Evolutionary conservation across 2,888 invertebrate species (phyloP).

Genomic region (Halictus ligatus): DNA sequence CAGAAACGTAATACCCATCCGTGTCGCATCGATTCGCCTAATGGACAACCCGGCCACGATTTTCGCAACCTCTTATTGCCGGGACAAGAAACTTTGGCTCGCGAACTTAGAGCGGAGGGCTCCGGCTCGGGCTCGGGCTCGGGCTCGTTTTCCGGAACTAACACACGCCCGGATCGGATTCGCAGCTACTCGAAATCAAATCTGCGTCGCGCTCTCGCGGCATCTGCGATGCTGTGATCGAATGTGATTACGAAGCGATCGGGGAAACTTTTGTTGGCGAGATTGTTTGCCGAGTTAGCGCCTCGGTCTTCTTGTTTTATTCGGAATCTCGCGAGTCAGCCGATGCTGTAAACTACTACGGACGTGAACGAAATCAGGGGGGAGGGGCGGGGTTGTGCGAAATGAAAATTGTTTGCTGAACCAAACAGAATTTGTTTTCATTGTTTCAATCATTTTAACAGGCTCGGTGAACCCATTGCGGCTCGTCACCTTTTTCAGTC

Average conservation of each 20-base stretch:
- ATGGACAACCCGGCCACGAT: slow-evolving; percentile 7
- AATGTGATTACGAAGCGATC: background rate
- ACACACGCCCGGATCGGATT: background rate
- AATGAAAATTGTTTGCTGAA: too few species aligned
- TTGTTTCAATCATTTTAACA: too few species aligned
- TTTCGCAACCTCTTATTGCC: background rate
- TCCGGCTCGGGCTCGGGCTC: background rate
- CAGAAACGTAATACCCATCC: background rate
- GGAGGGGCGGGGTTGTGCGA: too few species aligned
- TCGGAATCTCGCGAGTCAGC: background rate
- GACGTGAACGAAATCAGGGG: background rate
- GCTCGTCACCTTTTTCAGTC: too few species aligned
- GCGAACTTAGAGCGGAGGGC: background rate
- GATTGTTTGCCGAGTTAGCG: background rate
- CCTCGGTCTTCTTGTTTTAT: background rate
- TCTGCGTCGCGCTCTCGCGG: background rate
- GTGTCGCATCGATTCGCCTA: background rate
- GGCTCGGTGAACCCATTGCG: too few species aligned
- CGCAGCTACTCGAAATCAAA: background rate
- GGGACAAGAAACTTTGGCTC: background rate
- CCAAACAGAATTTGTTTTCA: too few species aligned
- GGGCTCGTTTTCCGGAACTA: background rate
- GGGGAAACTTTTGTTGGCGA: background rate
- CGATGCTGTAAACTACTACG: background rate
- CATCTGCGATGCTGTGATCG: background rate